Evolutionary conservation across 2,888 invertebrate species (phyloP).

Genomic region (Athalia circularis): DNA sequence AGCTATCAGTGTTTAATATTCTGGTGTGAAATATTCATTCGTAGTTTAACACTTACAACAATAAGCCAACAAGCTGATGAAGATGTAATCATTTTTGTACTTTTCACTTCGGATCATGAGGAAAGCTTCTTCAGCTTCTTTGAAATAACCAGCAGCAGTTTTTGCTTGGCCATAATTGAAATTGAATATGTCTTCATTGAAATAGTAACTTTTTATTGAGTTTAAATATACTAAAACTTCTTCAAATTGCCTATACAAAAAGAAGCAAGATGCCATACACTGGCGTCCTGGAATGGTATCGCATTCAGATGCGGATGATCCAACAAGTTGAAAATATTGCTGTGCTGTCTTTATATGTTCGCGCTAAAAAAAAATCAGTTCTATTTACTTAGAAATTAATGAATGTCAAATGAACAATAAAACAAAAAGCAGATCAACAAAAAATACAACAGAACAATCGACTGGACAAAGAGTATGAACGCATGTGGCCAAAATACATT

Average conservation of each 20-base stretch:
- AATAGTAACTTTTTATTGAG: constrained; percentile 97
- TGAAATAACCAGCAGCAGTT: constrained; percentile 93
- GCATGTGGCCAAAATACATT: not conserved
- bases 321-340: constrained; percentile 96
- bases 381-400: not conserved
- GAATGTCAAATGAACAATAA: not conserved
- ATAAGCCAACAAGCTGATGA: constrained; percentile 89
- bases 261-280: constrained; percentile 98
- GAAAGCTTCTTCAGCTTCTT: constrained; percentile 95
- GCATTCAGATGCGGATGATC: constrained; percentile 96
- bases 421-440: not conserved
- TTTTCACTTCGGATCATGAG: constrained; percentile 89
- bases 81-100: constrained; percentile 89
- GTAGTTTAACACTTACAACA: constrained; percentile 79
- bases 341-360: constrained; percentile 97
- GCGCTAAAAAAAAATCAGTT: constrained; percentile 78
- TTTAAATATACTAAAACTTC: constrained; percentile 97
- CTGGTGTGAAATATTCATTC: not conserved
- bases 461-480: constrained; percentile 32
- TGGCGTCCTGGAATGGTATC: constrained; percentile 98
- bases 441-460: too few relatives aligned
- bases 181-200: constrained; percentile 87
- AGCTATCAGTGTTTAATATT: not conserved
- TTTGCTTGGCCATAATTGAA: constrained; percentile 92
- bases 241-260: constrained; percentile 95